A percentile compares a stretch with the other conserved stretches of the same genome.
These are phyloP conservation scores for Platynereis dumerilii DNA, from an alignment of 2,888 invertebrate species.

Conservation along the genomic window DNA sequence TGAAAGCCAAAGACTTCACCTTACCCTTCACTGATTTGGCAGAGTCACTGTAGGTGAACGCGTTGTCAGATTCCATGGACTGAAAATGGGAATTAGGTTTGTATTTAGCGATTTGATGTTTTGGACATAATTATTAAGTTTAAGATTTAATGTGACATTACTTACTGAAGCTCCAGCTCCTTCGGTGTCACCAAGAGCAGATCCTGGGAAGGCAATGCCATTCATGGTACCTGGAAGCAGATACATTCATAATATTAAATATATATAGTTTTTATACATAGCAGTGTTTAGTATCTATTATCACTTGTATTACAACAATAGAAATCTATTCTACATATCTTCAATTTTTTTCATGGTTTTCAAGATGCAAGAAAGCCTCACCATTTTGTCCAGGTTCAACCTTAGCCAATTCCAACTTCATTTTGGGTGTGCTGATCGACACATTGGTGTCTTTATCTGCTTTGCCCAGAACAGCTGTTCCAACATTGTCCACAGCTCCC, in stretches of 20 bases:
- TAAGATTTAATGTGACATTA: too few relatives aligned
- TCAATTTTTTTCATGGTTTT: too few relatives aligned
- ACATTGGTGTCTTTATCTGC: constrained; percentile 41
- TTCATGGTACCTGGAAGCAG: neutral
- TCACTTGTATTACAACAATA: too few relatives aligned
- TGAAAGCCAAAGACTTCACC: constrained; percentile 37
- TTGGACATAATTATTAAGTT: too few relatives aligned
- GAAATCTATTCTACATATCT: too few relatives aligned
- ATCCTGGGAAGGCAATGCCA: constrained; percentile 14
- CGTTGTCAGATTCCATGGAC: constrained; percentile 33
- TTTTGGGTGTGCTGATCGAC: constrained; percentile 35
- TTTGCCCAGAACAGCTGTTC: constrained; percentile 42
- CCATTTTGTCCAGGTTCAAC: constrained; percentile 21
- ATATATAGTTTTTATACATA: too few relatives aligned
- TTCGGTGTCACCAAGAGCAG: constrained; percentile 16
- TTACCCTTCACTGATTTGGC: constrained; percentile 29
- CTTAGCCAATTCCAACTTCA: constrained; percentile 35
- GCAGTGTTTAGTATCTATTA: too few relatives aligned
- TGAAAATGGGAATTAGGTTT: too few relatives aligned
- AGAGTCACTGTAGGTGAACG: constrained; percentile 37
- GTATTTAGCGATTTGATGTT: too few relatives aligned
- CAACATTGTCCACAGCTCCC: constrained; percentile 41
- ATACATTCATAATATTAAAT: too few relatives aligned
- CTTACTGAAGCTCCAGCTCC: constrained; percentile 8
- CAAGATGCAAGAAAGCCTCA: too few relatives aligned